Base-by-base conservation (phyloP, 2,888 invertebrate genomes). In the Watsonalla cultraria region DNA sequence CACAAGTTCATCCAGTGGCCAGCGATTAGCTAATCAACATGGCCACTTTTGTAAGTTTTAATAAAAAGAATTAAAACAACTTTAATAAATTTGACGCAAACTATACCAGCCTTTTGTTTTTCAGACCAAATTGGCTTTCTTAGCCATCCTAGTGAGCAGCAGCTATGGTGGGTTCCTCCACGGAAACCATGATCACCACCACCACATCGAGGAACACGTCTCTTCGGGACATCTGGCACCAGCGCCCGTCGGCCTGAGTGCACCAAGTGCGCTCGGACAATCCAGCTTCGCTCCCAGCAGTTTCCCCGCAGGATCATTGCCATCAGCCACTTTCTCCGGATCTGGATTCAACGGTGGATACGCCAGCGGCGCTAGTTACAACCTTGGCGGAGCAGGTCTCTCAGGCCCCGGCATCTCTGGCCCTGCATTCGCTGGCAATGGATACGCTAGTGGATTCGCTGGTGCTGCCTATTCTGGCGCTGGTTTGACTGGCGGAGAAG, bases 21-120 rank as follows among this genome's bases (percentile, higher is more conserved):
- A 85, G 90, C 90, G 89, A 79, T 87, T 90, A 90, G 90, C 90
- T 89, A 87, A 78, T 76, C 75, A 74, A 72, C 60, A 90, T 90
- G 90, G 90, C 90, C 86, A 76, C 87, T 70, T 81, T 82, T 81
- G 90, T 90, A 74, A 90, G 90, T 89, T 78, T 72, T 53, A 6
- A 50, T 46, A 47, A 51, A 42, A 57, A 48, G 7, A 35, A 24
- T 53, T 51, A 11, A 48, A 37, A 39, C 45, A 54, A 48, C 6
- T 42, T 5, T 42, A 13, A 46, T 46, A 47, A 33, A n/a, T 45
- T 39, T 11, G 50, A 24, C 15, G 47, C 5, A 46, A 34, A 47
- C 56, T 48, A 37, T 37, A 59, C 53, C 54, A 45, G 56, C 54
- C 54, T 61, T 62, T 54, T 52, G 65, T 13, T 62, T 87, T 81